phyloP scores from a whole-genome alignment of 2,797 vertebrate genomes.

The Loriculus beryllinus region DNA sequence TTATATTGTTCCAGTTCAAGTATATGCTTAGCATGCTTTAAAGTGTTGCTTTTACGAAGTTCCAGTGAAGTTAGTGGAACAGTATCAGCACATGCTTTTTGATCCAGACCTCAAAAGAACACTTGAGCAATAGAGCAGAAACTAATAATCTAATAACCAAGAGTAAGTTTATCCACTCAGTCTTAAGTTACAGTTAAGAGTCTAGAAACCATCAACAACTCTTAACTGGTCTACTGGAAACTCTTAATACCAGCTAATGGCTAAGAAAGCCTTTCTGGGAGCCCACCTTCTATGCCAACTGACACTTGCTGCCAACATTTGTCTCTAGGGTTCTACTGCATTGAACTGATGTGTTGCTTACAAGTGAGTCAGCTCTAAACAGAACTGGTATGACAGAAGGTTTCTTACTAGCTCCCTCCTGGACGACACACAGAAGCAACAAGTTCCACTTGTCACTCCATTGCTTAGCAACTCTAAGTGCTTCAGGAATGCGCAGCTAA shows the following conservation, averaged over 20 bases:
- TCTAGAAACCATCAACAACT: background rate
- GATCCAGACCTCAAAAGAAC: slow-evolving; percentile 45
- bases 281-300: background rate
- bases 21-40: slow-evolving; percentile 35
- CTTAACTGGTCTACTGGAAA: background rate
- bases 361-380: background rate
- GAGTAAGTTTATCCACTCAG: background rate
- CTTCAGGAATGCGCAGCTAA: background rate
- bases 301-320: background rate
- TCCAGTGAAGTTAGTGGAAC: slow-evolving; percentile 51
- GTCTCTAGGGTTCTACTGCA: background rate
- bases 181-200: background rate
- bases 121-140: slow-evolving; percentile 66
- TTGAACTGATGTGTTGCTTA: background rate
- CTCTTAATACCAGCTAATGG: background rate
- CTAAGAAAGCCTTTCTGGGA: background rate
- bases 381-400: background rate
- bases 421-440: background rate
- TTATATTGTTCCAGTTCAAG: background rate
- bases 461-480: background rate
- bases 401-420: background rate
- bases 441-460: background rate
- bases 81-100: slow-evolving; percentile 52
- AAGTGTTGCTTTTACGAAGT: slow-evolving; percentile 18
- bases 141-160: background rate